phyloP scores from a whole-genome alignment of 2,113 vertebrate genomes.

The Pluvianellus socialis region DNA sequence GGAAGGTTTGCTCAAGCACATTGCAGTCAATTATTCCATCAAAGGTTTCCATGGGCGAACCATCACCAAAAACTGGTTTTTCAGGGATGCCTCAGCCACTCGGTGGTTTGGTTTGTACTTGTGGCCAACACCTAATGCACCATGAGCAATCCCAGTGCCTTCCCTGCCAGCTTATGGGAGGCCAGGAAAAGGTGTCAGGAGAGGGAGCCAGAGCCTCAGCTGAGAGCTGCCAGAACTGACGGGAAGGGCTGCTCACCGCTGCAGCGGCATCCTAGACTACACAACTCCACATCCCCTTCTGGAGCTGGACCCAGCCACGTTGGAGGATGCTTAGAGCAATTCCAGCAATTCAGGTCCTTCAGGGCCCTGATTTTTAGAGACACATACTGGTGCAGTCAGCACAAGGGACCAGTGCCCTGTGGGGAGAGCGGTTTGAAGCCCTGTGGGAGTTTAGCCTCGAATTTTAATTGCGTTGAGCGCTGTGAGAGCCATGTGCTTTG shows the following conservation, averaged over 20 bases:
- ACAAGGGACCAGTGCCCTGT: neutral
- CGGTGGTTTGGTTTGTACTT: rapidly evolving
- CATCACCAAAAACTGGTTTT: rapidly evolving
- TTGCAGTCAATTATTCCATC: rapidly evolving
- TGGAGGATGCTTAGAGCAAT: neutral
- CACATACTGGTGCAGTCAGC: neutral
- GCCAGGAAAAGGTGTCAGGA: conserved; percentile 1
- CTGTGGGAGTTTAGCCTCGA: neutral
- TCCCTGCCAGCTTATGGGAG: neutral
- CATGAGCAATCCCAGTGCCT: neutral
- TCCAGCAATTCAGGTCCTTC: neutral
- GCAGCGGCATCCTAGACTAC: neutral
- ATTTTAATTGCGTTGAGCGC: neutral
- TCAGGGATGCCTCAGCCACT: rapidly evolving
- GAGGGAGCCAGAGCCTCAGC: conserved; percentile 54
- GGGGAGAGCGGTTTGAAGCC: neutral
- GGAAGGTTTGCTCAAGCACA: neutral
- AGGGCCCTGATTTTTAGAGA: neutral
- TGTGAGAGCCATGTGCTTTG: too few species aligned
- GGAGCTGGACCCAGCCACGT: neutral
- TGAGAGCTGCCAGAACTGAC: neutral
- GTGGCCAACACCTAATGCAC: too few species aligned
- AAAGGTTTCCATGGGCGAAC: neutral
- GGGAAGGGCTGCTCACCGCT: rapidly evolving
- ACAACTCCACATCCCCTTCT: neutral